Evolutionary conservation across 2,797 vertebrate genomes (phyloP).

Genomic region (Dromococcyx pavoninus): DNA sequence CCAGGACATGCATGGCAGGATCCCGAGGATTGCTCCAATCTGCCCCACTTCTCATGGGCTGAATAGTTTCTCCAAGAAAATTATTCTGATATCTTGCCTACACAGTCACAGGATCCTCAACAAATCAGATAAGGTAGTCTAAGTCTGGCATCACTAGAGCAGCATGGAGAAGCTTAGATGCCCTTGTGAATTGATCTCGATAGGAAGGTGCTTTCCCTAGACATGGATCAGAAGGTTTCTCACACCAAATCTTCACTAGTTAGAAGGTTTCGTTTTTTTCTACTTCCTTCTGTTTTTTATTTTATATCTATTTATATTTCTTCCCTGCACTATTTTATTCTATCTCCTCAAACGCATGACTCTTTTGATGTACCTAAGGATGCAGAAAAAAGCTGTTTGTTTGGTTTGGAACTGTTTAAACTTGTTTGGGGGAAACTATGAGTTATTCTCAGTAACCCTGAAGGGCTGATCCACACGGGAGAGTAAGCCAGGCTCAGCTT

Average conservation of each 20-base stretch:
- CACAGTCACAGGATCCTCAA: not conserved
- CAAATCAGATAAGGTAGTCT: not conserved
- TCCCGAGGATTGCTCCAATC: not conserved
- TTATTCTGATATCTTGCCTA: not conserved
- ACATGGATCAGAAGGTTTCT: not conserved
- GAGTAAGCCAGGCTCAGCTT: conserved; percentile 16
- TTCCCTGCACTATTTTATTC: not conserved
- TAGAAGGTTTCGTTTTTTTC: not conserved
- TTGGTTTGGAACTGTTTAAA: conserved; percentile 42
- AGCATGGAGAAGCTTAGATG: not conserved
- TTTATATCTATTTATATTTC: not conserved
- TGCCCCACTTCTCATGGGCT: not conserved
- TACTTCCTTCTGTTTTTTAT: not conserved
- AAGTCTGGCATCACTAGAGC: not conserved
- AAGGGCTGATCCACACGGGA: conserved; percentile 13
- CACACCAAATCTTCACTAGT: not conserved
- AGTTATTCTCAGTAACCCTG: not conserved
- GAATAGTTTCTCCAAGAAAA: not conserved
- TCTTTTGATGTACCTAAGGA: conserved; percentile 4
- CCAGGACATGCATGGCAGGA: accelerated
- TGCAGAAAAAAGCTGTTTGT: conserved; percentile 32
- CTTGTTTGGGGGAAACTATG: not conserved
- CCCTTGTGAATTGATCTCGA: not conserved
- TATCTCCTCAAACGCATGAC: not conserved
- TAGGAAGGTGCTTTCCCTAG: not conserved